phyloP scores from a whole-genome alignment of 1,140 invertebrate species.

The Latrodectus geometricus region DNA sequence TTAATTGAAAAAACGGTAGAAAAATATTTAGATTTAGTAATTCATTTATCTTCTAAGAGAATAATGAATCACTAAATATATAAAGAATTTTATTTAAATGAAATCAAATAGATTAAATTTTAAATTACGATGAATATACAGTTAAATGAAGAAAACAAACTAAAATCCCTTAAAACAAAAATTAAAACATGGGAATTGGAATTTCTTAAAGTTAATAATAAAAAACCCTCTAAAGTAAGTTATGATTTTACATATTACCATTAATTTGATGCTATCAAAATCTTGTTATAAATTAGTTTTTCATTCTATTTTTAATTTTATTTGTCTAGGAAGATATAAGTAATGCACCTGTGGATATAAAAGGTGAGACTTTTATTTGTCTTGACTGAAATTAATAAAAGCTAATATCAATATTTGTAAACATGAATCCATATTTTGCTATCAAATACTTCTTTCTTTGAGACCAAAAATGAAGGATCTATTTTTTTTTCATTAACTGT shows the following conservation, averaged over 20 bases:
- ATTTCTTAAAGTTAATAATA: slow-evolving; percentile 20
- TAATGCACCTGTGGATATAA: slow-evolving; percentile 8
- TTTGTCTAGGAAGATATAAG: slow-evolving; percentile 37
- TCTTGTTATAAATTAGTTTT: not conserved
- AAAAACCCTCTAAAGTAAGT: slow-evolving; percentile 31
- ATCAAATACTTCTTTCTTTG: no score
- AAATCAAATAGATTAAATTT: not conserved
- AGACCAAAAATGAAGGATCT: no score
- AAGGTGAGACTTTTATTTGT: slow-evolving; percentile 11
- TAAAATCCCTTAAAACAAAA: slow-evolving; percentile 27
- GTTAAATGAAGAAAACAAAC: not conserved
- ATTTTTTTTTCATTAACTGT: no score
- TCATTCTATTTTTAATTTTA: not conserved
- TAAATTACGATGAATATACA: not conserved
- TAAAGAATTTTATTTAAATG: not conserved
- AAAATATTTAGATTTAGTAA: not conserved
- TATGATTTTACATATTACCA: not conserved
- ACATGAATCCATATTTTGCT: no score
- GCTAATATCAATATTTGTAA: no score
- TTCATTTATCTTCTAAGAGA: not conserved
- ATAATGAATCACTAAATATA: not conserved
- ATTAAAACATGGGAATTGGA: slow-evolving; percentile 40
- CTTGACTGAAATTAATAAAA: no score
- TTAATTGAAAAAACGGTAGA: not conserved
- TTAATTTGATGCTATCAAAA: not conserved